Percentiles rank a stretch among this genome's conserved stretches.
These are phyloP conservation scores for Lepidotrigona ventralis DNA, from an alignment of 1,140 invertebrate species.

Conservation along the genomic window DNA sequence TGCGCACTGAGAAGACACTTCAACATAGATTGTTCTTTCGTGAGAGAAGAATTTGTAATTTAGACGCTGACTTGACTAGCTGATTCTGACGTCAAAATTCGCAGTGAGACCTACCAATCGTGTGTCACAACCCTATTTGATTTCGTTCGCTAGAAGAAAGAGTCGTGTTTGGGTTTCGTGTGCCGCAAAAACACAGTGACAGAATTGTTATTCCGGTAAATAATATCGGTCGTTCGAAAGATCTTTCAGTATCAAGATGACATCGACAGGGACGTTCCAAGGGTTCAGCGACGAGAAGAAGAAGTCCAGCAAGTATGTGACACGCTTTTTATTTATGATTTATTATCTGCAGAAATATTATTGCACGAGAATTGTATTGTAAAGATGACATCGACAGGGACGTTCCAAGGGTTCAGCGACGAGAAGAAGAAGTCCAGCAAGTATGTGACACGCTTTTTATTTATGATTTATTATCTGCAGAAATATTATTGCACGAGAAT, in stretches of 20 bases:
- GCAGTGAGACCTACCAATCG: slow-evolving; percentile 61
- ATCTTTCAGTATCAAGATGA: slow-evolving; percentile 60
- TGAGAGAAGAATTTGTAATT: slow-evolving; percentile 3
- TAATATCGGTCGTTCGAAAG: slow-evolving; percentile 10
- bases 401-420: slow-evolving; percentile 66
- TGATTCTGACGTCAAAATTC: slow-evolving; percentile 51
- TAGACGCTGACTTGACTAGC: slow-evolving; percentile 55
- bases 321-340: slow-evolving; percentile 14
- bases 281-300: slow-evolving; percentile 64
- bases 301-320: slow-evolving; percentile 75
- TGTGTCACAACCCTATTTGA: slow-evolving; percentile 66
- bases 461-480: neutral
- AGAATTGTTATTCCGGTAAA: slow-evolving; percentile 5
- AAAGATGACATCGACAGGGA: slow-evolving; percentile 75
- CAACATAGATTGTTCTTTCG: neutral
- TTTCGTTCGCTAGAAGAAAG: slow-evolving; percentile 64
- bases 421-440: slow-evolving; percentile 73
- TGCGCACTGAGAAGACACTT: no score
- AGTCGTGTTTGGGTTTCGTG: slow-evolving; percentile 52
- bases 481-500: slow-evolving; percentile 3
- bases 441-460: slow-evolving; percentile 62
- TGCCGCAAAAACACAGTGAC: slow-evolving; percentile 43
- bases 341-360: slow-evolving; percentile 8
- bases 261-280: slow-evolving; percentile 73
- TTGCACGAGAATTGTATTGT: no score